Evolutionary conservation across 2,888 invertebrate species (phyloP), one percentile per base, ranked within the genome.

Genomic region (Athetis lepigone): DNA sequence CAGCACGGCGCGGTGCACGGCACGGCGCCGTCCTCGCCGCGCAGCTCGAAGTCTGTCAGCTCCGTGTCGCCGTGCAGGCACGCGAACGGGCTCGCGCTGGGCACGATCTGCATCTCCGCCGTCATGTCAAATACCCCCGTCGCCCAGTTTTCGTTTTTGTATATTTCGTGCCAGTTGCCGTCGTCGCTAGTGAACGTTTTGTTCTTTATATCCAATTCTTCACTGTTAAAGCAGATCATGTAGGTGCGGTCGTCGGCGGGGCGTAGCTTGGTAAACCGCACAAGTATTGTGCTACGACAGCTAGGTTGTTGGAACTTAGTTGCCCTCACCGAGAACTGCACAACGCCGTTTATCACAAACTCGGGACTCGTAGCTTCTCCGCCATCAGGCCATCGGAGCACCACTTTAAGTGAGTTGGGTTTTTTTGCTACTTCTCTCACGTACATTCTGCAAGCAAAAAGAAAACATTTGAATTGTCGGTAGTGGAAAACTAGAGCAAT

Each of bases 1-100:
- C 8, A 90, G 52, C 0, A 87, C 86, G 0, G 85, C 84, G 37
- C 82, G 80, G 58, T 91, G 90, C 51, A 88, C 70, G 5, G 81
- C 6, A 91, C 87, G 0, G 85, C 82, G 0, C 91, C 91, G 46
- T 86, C 88, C 9, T 84, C 84, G 0, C 88, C 87, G 5, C 85
- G 81, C 46, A 91, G 61, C 47, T 87, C 85, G 47, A 91, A 90
- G 62, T 91, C 91, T 0, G 87, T 88, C 49, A 90, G 63, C 39
- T 88, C 87, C 1, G 79, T 80, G 59, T 91, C 90, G 2, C 78
- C 79, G 51, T 88, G 78, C 2, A 91, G 79, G 59, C 18, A 9
- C 2, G 67, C 60, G 45, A 87, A 88, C 0, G 90, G 85, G 37
- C 79, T 84, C 0, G 76, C 61, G n/a, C 68, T 78, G 0, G 83